These are phyloP conservation scores for Leptodactylus fallax DNA, from an alignment of 2,797 vertebrate species.

Conservation along the genomic window DNA sequence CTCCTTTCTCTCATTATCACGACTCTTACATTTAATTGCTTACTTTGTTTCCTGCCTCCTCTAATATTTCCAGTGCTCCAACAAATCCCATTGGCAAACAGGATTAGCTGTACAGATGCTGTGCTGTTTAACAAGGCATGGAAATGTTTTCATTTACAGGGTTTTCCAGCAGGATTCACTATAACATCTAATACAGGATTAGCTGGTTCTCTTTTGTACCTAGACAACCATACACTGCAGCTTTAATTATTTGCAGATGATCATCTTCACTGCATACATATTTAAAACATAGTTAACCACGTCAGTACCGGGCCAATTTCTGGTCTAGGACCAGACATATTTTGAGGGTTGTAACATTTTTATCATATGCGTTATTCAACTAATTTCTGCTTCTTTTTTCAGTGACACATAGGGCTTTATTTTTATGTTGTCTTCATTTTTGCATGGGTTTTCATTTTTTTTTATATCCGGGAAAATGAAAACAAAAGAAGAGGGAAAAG, in stretches of 20 bases:
- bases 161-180: constrained; percentile 27
- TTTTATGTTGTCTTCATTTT: too few relatives aligned
- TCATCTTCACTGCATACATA: not conserved
- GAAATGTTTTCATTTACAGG: constrained; percentile 51
- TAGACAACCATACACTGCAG: not conserved
- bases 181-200: constrained; percentile 33
- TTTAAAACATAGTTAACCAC: not conserved
- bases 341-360: too few relatives aligned
- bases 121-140: constrained; percentile 53
- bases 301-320: too few relatives aligned
- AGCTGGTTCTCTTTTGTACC: constrained; percentile 20
- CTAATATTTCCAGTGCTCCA: constrained; percentile 54
- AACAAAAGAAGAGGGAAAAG: too few relatives aligned
- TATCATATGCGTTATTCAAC: too few relatives aligned
- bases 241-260: not conserved
- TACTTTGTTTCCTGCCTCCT: constrained; percentile 51
- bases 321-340: too few relatives aligned
- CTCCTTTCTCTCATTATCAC: constrained; percentile 44
- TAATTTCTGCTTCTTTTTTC: too few relatives aligned
- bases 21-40: constrained; percentile 52
- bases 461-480: too few relatives aligned
- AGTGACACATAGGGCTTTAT: too few relatives aligned
- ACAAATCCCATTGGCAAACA: constrained; percentile 57
- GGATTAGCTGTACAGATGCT: constrained; percentile 60
- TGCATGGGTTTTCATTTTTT: too few relatives aligned